A percentile compares a stretch with the other conserved stretches of the same genome.
Evolutionary conservation across 2,797 vertebrate species (phyloP).

Genomic region (Gallinago stenura): DNA sequence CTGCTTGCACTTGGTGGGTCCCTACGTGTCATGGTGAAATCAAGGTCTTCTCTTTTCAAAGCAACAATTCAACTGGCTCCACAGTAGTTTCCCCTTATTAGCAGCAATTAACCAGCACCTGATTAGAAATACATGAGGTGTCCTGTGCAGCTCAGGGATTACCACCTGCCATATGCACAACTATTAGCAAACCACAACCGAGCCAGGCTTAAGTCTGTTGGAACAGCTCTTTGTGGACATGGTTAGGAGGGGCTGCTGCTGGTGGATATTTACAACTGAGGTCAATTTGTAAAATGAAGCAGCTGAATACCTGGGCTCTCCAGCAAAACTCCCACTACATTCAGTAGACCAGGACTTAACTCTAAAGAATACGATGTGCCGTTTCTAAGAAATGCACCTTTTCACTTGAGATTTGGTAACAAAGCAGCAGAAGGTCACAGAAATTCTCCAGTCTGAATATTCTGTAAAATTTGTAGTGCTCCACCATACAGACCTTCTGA

Average conservation of each 20-base stretch:
- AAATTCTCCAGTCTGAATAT: not conserved
- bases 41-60: not conserved
- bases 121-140: not conserved
- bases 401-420: not conserved
- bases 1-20: not conserved
- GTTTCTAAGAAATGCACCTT: not conserved
- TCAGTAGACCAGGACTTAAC: not conserved
- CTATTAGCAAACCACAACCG: rapidly evolving
- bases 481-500: not conserved
- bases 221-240: not conserved
- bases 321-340: not conserved
- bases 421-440: not conserved
- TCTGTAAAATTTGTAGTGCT: not conserved
- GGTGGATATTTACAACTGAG: not conserved
- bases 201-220: not conserved
- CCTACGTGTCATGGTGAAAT: rapidly evolving
- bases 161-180: not conserved
- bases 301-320: not conserved
- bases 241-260: not conserved
- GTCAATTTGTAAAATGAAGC: not conserved
- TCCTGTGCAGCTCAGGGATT: not conserved
- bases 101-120: not conserved
- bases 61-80: not conserved
- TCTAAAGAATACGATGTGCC: not conserved
- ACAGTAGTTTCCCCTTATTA: not conserved